A percentile compares a stretch with the other conserved stretches of the same genome.
Conservation (phyloP, 2,888 invertebrate species). For the Tryphoninae sp. region DNA sequence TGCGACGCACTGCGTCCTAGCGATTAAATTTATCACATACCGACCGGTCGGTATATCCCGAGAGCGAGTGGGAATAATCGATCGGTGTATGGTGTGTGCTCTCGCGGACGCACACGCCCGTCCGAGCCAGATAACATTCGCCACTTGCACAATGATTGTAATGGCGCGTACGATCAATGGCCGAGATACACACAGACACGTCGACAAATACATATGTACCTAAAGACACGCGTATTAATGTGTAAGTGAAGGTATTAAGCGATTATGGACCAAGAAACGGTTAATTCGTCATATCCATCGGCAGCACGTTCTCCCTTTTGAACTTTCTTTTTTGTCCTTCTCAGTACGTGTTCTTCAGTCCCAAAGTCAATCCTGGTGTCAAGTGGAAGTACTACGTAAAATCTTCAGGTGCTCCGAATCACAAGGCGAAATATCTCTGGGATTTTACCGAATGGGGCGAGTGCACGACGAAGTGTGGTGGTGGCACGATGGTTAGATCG, state of each 20-base stretch:
- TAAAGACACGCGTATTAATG: background rate
- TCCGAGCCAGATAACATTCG: conserved; percentile 61
- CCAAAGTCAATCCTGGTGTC: conserved; percentile 88
- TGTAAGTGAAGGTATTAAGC: background rate
- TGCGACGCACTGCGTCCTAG: conserved; percentile 62
- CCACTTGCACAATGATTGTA: conserved; percentile 62
- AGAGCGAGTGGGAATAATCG: conserved; percentile 62
- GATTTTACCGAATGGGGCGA: conserved; percentile 90
- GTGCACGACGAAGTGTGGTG: conserved; percentile 89
- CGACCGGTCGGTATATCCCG: conserved; percentile 54
- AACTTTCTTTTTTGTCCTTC: conserved; percentile 20
- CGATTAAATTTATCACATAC: conserved; percentile 66
- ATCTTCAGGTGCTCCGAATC: conserved; percentile 82
- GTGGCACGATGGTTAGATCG: conserved; percentile 84
- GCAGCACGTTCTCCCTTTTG: background rate
- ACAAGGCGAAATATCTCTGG: conserved; percentile 87
- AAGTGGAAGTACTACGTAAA: conserved; percentile 89
- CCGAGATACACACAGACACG: conserved; percentile 35
- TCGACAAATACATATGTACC: background rate
- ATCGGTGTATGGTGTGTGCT: conserved; percentile 35
- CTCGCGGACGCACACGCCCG: conserved; percentile 55
- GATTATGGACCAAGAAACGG: background rate
- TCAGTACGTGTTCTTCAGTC: conserved; percentile 70
- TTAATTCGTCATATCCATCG: conserved; percentile 7
- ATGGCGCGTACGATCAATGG: conserved; percentile 60